Conservation (phyloP, 1,140 invertebrate species). For the Teleogryllus occipitalis region DNA sequence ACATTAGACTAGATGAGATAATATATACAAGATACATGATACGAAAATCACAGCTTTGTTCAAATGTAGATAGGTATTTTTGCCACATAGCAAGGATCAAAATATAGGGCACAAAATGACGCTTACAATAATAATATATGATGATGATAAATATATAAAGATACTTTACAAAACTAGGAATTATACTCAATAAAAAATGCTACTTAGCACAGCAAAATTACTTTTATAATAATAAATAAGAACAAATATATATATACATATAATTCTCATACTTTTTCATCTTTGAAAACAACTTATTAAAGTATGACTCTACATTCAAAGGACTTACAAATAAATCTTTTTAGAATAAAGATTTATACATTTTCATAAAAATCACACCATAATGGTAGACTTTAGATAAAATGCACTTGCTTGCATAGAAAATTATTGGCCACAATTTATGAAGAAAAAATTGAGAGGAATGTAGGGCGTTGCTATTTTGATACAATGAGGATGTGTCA, state of each 20-base stretch:
- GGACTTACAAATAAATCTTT: background rate
- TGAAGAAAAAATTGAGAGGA: background rate
- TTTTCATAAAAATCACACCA: constrained; percentile 2
- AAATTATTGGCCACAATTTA: background rate
- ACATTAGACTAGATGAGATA: constrained; percentile 9
- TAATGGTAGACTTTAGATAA: background rate
- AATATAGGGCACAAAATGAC: constrained; percentile 17
- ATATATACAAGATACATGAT: background rate
- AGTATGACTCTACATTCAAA: background rate
- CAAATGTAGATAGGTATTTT: constrained; percentile 13
- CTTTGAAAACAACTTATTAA: constrained; percentile 2
- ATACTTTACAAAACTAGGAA: background rate
- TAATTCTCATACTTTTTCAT: constrained; percentile 6
- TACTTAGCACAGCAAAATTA: constrained; percentile 10
- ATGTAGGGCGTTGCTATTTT: constrained; percentile 1
- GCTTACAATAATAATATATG: constrained; percentile 17
- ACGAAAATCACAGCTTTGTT: constrained; percentile 15
- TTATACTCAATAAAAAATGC: constrained; percentile 3
- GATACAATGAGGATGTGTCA: background rate
- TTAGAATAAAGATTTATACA: constrained; percentile 2
- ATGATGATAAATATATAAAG: constrained; percentile 9
- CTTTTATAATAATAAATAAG: constrained; percentile 8
- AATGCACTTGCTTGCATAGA: background rate
- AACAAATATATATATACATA: constrained; percentile 6
- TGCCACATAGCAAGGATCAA: constrained; percentile 17